Evolutionary conservation across 2,113 vertebrate species (phyloP), one percentile per base, ranked within the genome.

Genomic region (Nyctibius bracteatus): DNA sequence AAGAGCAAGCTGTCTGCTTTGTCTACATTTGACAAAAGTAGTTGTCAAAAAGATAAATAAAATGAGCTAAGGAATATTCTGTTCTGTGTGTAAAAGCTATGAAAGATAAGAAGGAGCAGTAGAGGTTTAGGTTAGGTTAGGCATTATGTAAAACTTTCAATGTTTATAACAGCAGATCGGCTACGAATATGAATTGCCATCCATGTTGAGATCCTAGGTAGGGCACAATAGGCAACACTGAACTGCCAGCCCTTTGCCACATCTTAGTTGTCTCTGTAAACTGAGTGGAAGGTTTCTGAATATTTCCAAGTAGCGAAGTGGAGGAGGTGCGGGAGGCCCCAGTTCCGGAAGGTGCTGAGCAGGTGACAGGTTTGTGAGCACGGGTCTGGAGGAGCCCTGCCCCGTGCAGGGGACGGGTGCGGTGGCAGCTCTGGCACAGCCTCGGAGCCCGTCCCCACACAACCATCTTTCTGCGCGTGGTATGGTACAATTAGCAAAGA

Each of bases 211-310:
- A 19, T 35, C 52, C 43, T 22, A 24, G 44, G 0, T 15, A 10
- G 0, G 0, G 3, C 28, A 11, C n/a, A 10, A 0, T 6, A 25
- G 0, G 0, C 15, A 9, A 6, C 27, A 7, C 12, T 46, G 10
- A 65, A 4, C 11, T 10, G 1, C 3, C 30, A 31, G 41, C 78
- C 46, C 35, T 51, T 54, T 17, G 4, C 10, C 33, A 3, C 4
- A 0, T 6, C 23, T 41, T 8, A 6, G 25, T 8, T 22, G 31
- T 19, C 31, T 75, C 66, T 63, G 33, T 8, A 4, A 28, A 15
- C 1, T 5, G 31, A 4, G 31, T 5, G 31, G 20, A 28, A 59
- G 4, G 6, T 30, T 41, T 12, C 61, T 43, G 49, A n/a, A 1
- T 8, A 2, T 2, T 8, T 78, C 2, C 3, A 0, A 28, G n/a